These are phyloP conservation scores for Thaumetopoea pityocampa DNA, from an alignment of 1,140 invertebrate species.

Conservation along the genomic window DNA sequence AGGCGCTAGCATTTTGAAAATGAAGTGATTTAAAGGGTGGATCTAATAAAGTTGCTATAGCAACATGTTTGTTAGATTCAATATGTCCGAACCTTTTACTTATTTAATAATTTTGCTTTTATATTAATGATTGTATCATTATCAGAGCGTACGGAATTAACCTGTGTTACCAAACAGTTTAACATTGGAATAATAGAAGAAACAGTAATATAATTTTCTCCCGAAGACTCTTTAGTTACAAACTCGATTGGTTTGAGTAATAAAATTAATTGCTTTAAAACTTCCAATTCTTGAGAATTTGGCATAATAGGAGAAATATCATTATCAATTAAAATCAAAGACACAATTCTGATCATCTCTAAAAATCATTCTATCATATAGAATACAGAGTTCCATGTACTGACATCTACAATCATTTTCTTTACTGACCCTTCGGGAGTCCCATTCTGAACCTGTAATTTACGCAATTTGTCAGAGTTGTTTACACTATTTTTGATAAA, in stretches of 20 bases:
- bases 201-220: slow-evolving; percentile 26
- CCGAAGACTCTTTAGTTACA: slow-evolving; percentile 25
- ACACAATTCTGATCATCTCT: slow-evolving; percentile 13
- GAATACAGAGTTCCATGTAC: slow-evolving; percentile 21
- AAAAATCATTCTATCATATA: slow-evolving; percentile 25
- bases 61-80: slow-evolving; percentile 24
- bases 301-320: slow-evolving; percentile 7
- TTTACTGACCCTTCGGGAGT: slow-evolving; percentile 12
- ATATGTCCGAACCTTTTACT: slow-evolving; percentile 24
- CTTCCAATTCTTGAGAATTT: slow-evolving; percentile 26
- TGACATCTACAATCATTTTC: not conserved
- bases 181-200: slow-evolving; percentile 29
- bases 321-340: slow-evolving; percentile 24
- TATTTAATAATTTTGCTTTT: slow-evolving; percentile 27
- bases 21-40: slow-evolving; percentile 28
- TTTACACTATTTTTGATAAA: slow-evolving; percentile 25
- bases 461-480: slow-evolving; percentile 21
- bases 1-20: slow-evolving; percentile 26
- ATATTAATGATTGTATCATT: slow-evolving; percentile 23
- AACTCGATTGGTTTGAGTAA: slow-evolving; percentile 6
- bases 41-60: slow-evolving; percentile 25
- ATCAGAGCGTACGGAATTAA: slow-evolving; percentile 24
- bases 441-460: slow-evolving; percentile 20
- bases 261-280: slow-evolving; percentile 13
- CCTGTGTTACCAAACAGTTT: slow-evolving; percentile 26